These are phyloP conservation scores for Pissodes strobi DNA, from an alignment of 1,140 invertebrate genomes.

Conservation along the genomic window DNA sequence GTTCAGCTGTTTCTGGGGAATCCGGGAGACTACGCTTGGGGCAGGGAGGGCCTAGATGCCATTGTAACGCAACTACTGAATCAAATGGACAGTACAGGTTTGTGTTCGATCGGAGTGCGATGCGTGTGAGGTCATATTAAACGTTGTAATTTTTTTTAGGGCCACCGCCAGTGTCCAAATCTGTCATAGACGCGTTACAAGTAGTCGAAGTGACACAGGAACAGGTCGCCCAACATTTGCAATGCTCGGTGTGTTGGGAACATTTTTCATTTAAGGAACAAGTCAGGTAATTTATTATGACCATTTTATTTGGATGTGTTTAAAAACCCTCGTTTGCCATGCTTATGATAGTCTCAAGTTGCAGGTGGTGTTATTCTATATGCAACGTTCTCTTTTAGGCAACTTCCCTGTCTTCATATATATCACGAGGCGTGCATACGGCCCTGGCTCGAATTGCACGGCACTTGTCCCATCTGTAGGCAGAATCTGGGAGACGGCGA, in stretches of 20 bases:
- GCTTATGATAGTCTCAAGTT: neutral
- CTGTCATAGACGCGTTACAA: slow-evolving; percentile 85
- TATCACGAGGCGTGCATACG: slow-evolving; percentile 93
- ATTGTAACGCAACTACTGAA: slow-evolving; percentile 95
- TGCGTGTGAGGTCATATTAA: neutral
- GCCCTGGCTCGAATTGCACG: slow-evolving; percentile 94
- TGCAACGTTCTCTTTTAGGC: slow-evolving; percentile 55
- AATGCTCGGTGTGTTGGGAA: slow-evolving; percentile 98
- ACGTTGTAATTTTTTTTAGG: slow-evolving; percentile 57
- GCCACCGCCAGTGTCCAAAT: slow-evolving; percentile 86
- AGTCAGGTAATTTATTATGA: slow-evolving; percentile 60
- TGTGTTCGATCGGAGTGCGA: slow-evolving; percentile 21
- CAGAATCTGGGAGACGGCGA: slow-evolving; percentile 64
- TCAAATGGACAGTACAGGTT: slow-evolving; percentile 85
- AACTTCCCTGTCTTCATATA: slow-evolving; percentile 88
- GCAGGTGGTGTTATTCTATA: neutral
- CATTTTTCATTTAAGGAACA: slow-evolving; percentile 83
- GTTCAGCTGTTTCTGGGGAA: slow-evolving; percentile 72
- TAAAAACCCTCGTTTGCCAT: neutral
- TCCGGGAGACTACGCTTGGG: slow-evolving; percentile 88
- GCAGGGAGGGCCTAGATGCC: slow-evolving; percentile 82
- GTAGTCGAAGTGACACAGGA: slow-evolving; percentile 75
- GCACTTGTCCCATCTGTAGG: slow-evolving; percentile 93
- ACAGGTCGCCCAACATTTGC: slow-evolving; percentile 80
- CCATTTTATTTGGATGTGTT: too few relatives aligned